Percentiles rank a stretch among this genome's conserved stretches.
Conservation (phyloP, 1,140 invertebrate genomes). For the Parapsyche elsis region DNA sequence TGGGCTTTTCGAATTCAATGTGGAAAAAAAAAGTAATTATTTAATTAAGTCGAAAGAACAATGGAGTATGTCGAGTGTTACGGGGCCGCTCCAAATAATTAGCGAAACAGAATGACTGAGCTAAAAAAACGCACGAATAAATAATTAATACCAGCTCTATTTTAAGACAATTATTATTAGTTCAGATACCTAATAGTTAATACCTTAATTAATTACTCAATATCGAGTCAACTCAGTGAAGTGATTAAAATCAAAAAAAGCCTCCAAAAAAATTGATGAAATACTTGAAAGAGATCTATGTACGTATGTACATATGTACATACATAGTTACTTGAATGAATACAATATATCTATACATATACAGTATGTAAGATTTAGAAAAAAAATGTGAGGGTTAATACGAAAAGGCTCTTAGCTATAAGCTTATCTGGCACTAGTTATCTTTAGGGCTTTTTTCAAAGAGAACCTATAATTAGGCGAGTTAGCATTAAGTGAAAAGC, state of each 20-base stretch:
- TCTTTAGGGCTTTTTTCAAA: conserved; percentile 52
- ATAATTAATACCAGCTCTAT: not conserved
- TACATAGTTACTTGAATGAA: too few species aligned
- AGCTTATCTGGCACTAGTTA: conserved; percentile 51
- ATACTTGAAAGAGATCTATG: too few species aligned
- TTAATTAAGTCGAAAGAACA: conserved; percentile 36
- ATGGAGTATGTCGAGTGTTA: conserved; percentile 24
- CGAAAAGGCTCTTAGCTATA: conserved; percentile 43
- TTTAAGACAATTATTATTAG: too few species aligned
- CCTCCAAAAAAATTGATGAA: too few species aligned
- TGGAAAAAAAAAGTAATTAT: conserved; percentile 27
- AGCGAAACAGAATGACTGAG: conserved; percentile 21
- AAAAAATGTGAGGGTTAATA: conserved; percentile 9
- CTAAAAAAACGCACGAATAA: not conserved
- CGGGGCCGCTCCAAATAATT: conserved; percentile 19
- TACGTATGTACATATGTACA: too few species aligned
- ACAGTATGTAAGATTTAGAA: not conserved
- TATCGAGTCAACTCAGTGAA: too few species aligned
- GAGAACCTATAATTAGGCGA: conserved; percentile 54
- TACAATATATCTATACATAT: too few species aligned
- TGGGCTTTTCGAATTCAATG: not conserved
- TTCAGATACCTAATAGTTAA: too few species aligned
- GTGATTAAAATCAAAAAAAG: too few species aligned
- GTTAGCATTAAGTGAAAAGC: conserved; percentile 49
- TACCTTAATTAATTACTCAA: too few species aligned